These are phyloP conservation scores for Meloe dianella DNA, from an alignment of 2,888 invertebrate genomes.

Conservation along the genomic window DNA sequence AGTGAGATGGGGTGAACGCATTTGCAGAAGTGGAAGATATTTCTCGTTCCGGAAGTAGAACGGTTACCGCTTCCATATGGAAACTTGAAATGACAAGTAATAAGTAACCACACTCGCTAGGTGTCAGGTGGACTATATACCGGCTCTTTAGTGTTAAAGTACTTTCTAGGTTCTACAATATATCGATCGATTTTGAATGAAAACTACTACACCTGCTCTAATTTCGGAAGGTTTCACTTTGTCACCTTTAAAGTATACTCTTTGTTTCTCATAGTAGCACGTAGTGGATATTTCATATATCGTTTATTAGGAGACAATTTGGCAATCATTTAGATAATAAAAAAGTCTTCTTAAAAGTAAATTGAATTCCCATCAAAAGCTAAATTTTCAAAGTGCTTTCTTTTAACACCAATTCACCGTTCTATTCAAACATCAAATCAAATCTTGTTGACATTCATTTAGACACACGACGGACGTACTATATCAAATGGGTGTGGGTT, in stretches of 20 bases:
- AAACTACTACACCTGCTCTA: constrained; percentile 36
- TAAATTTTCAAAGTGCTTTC: constrained; percentile 32
- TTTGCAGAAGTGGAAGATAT: constrained; percentile 34
- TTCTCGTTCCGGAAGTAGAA: constrained; percentile 32
- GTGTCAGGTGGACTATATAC: constrained; percentile 41
- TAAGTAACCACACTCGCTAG: constrained; percentile 39
- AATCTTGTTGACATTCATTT: constrained; percentile 11
- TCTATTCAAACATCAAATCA: constrained; percentile 21
- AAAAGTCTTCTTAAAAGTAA: constrained; percentile 13
- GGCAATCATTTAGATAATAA: neutral
- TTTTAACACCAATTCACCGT: constrained; percentile 25
- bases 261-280: neutral
- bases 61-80: constrained; percentile 36
- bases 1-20: constrained; percentile 24
- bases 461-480: neutral
- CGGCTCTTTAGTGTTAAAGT: constrained; percentile 36
- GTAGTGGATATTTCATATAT: neutral
- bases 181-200: constrained; percentile 34
- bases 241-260: constrained; percentile 12
- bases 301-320: neutral
- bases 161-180: constrained; percentile 33
- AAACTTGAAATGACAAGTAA: constrained; percentile 41
- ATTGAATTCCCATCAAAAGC: constrained; percentile 29
- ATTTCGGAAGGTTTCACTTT: constrained; percentile 32
- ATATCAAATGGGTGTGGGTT: neutral